Evolutionary conservation across 2,888 invertebrate genomes (phyloP).

Genomic region (Sinelater perroti): DNA sequence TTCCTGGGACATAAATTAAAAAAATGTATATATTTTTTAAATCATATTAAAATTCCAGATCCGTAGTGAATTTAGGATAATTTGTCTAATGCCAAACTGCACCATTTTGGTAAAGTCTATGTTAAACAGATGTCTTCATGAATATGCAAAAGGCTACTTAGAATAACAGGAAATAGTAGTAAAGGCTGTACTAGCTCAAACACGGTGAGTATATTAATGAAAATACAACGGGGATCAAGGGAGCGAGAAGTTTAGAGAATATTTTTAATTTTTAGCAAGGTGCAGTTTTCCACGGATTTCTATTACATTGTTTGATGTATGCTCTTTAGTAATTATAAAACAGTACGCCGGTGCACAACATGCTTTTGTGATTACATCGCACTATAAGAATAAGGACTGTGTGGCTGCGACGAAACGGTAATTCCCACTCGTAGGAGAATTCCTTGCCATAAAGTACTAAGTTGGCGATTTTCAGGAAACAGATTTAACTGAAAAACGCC

Average conservation of each 20-base stretch:
- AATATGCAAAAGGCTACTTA: too few species aligned
- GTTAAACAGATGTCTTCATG: too few species aligned
- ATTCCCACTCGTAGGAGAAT: background rate
- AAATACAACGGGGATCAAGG: background rate
- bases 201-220: too few species aligned
- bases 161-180: too few species aligned
- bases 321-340: constrained; percentile 1
- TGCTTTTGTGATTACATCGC: background rate
- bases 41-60: too few species aligned
- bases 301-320: background rate
- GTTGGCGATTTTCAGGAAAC: background rate
- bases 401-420: background rate
- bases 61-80: too few species aligned
- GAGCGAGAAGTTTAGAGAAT: background rate
- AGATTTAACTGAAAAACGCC: too few species aligned
- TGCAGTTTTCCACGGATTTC: background rate
- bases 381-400: background rate
- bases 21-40: too few species aligned
- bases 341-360: background rate
- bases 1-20: too few species aligned
- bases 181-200: too few species aligned
- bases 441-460: background rate
- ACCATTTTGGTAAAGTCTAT: too few species aligned
- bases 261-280: background rate
- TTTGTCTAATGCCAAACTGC: too few species aligned